These are phyloP conservation scores for Coccyzus lansbergi DNA, from an alignment of 2,797 vertebrate genomes.

Conservation along the genomic window DNA sequence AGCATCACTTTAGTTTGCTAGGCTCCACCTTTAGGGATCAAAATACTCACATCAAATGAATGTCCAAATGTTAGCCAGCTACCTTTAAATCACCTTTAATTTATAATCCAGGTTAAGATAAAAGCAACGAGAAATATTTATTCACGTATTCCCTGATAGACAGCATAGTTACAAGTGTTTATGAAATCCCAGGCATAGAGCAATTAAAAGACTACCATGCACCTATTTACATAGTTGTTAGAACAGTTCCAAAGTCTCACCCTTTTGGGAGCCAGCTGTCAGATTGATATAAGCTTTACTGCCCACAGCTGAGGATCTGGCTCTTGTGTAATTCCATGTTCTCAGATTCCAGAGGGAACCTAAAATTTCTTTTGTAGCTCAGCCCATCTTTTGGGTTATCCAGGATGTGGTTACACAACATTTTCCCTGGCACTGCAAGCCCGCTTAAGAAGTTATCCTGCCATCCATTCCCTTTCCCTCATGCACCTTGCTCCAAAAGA, in stretches of 20 bases:
- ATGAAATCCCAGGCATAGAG: neutral
- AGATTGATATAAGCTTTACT: neutral
- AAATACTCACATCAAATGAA: neutral
- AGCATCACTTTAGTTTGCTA: neutral
- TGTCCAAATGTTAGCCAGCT: neutral
- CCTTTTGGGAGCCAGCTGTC: slow-evolving; percentile 26
- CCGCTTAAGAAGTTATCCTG: neutral
- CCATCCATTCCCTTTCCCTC: neutral
- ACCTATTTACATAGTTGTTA: slow-evolving; percentile 45
- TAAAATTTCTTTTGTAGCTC: slow-evolving; percentile 31
- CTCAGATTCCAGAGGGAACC: slow-evolving; percentile 11
- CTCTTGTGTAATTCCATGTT: slow-evolving; percentile 31
- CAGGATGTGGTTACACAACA: slow-evolving; percentile 26
- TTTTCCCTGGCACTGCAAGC: neutral
- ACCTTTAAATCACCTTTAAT: neutral
- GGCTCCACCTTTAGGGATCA: neutral
- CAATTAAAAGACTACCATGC: slow-evolving; percentile 33
- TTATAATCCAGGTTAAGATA: neutral
- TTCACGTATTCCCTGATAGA: neutral
- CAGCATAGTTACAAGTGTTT: slow-evolving; percentile 1
- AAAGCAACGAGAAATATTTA: neutral
- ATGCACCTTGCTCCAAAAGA: neutral
- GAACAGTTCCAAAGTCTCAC: slow-evolving; percentile 54
- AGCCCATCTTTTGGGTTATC: slow-evolving; percentile 2
- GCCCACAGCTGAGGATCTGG: slow-evolving; percentile 14